Base-by-base conservation (phyloP, 2,113 vertebrate genomes). In the Cathartes aura region DNA sequence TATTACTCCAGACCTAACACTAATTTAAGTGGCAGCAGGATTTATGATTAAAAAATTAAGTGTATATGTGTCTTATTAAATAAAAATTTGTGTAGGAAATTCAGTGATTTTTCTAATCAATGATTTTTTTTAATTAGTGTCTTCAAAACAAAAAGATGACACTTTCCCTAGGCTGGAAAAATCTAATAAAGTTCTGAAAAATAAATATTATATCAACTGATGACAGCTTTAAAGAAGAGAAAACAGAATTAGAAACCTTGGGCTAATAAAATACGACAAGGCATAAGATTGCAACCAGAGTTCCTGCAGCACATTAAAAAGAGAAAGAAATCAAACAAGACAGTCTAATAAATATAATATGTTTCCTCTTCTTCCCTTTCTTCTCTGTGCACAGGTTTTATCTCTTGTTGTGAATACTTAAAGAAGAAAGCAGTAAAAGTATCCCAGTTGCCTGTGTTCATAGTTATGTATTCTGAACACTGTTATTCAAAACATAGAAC, bases 311-410 rank as follows among this genome's bases (percentile, higher is more conserved):
- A 76, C 58, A 63, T 74, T 94, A 78, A 73, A 88, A 96, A 92
- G 36, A 87, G 10, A 90, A 87, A 96, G 30, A 87, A 92, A 86
- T 92, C 12, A 82, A 85, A 63, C 4, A 87, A 94, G 91, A 82
- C 67, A 92, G n/a, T 76, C 58, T 92, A 83, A 91, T 96, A 89
- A 92, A 97, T 96, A 90, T 89, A 95, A 87, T 84, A 82, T 89
- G 84, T 63, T 95, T 91, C 36, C 32, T 48, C 43, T 26, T 86
- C 32, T n/a, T 88, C 43, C 76, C 9, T 70, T 85, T 63, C 36
- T 94, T 84, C 67, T 88, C 52, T 67, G 23, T 74, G 40, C 12
- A 67, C 30, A 55, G 27, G 42, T 34, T 82, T 75, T 94, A 88
- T 97, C 20, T 74, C 34, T 84, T 83, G 19, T 56, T 80, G 3